Conservation (phyloP, 1,140 invertebrate genomes). For the Cydia splendana region DNA sequence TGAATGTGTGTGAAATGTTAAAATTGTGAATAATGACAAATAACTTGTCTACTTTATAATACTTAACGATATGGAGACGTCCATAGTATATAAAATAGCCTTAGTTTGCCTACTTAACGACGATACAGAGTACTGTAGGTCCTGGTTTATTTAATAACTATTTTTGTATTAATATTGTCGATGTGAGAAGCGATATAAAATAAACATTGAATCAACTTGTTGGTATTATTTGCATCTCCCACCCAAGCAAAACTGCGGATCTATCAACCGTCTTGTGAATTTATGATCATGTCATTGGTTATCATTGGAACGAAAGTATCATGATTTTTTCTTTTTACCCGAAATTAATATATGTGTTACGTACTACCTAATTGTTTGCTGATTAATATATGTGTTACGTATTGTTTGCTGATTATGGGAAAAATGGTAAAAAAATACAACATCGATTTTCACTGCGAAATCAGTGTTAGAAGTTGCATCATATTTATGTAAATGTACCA, state of each 20-base stretch:
- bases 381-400: too few relatives aligned
- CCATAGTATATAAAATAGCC: conserved; percentile 48
- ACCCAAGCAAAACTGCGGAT: not conserved
- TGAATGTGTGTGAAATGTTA: conserved; percentile 42
- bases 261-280: too few relatives aligned
- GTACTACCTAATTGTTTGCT: too few relatives aligned
- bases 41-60: conserved; percentile 38
- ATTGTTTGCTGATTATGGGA: too few relatives aligned
- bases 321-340: too few relatives aligned
- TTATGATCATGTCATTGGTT: too few relatives aligned
- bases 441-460: too few relatives aligned
- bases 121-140: conserved; percentile 28
- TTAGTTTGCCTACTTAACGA: conserved; percentile 31
- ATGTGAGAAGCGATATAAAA: conserved; percentile 20
- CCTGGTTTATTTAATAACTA: conserved; percentile 28
- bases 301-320: too few relatives aligned
- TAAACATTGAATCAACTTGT: conserved; percentile 19
- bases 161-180: conserved; percentile 30
- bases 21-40: conserved; percentile 43
- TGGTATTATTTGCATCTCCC: not conserved
- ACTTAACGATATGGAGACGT: conserved; percentile 41
- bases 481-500: too few relatives aligned
- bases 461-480: too few relatives aligned
- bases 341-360: too few relatives aligned
- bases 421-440: too few relatives aligned